These are phyloP conservation scores for Lepus europaeus DNA, from an alignment of 2,113 vertebrate genomes.

Conservation along the genomic window DNA sequence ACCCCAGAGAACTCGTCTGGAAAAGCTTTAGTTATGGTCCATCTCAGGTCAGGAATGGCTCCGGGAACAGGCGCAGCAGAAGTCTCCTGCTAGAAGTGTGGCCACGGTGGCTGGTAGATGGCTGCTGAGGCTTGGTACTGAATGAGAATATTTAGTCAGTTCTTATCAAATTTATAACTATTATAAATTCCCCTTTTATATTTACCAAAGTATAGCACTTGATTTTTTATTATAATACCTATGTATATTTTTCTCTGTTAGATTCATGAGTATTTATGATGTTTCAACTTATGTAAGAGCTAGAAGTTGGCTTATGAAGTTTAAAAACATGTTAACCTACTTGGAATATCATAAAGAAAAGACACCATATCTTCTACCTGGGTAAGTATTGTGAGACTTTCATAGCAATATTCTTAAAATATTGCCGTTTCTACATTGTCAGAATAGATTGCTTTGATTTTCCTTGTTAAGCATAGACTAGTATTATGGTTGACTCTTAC, in stretches of 20 bases:
- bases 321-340: slow-evolving; percentile 70
- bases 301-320: slow-evolving; percentile 80
- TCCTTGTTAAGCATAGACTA: not conserved
- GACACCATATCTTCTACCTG: not conserved
- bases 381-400: slow-evolving; percentile 70
- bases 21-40: not conserved
- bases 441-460: not conserved
- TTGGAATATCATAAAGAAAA: slow-evolving; percentile 70
- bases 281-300: slow-evolving; percentile 77
- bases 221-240: slow-evolving; percentile 24
- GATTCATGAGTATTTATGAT: slow-evolving; percentile 83
- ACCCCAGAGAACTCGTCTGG: not conserved
- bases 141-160: not conserved
- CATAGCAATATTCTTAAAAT: not conserved
- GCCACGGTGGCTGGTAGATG: not conserved
- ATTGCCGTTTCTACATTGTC: not conserved
- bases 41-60: not conserved
- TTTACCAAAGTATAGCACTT: not conserved
- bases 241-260: slow-evolving; percentile 63
- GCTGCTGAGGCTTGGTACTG: not conserved
- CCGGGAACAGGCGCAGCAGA: not conserved
- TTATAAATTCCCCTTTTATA: not conserved
- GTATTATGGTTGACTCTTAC: not conserved
- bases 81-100: not conserved
- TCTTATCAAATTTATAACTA: not conserved